These are phyloP conservation scores for Neopipo cinnamomea DNA, from an alignment of 2,113 vertebrate species.

Conservation along the genomic window DNA sequence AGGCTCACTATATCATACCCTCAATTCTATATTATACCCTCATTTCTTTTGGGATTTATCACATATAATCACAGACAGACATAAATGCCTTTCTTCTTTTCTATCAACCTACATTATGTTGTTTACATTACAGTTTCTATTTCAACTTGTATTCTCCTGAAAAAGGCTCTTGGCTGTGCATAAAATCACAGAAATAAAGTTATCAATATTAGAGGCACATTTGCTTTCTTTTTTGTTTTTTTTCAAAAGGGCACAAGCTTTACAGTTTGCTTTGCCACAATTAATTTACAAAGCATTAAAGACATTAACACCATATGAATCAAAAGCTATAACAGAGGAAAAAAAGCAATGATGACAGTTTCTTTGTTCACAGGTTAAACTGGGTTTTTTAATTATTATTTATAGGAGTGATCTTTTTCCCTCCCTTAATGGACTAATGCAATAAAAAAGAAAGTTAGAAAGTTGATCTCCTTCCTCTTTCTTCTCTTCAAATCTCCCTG, in stretches of 20 bases:
- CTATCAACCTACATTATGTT: not conserved
- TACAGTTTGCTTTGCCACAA: constrained; percentile 47
- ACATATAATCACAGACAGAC: not conserved
- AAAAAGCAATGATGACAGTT: not conserved
- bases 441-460: not conserved
- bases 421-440: not conserved
- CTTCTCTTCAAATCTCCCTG: not conserved
- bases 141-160: not conserved
- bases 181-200: constrained; percentile 33
- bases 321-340: not conserved
- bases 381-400: not conserved
- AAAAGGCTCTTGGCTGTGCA: not conserved
- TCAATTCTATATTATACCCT: accelerated
- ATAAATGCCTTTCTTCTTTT: not conserved
- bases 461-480: not conserved
- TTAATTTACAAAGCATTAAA: constrained; percentile 61
- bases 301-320: constrained; percentile 42
- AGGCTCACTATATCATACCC: not conserved
- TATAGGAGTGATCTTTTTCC: not conserved
- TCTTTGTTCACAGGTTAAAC: not conserved
- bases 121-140: not conserved
- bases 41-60: not conserved
- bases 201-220: not conserved
- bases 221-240: not conserved
- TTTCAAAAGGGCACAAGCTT: not conserved